These are phyloP conservation scores for Sarcophaga peregrina DNA, from an alignment of 1,140 invertebrate species.

Conservation along the genomic window DNA sequence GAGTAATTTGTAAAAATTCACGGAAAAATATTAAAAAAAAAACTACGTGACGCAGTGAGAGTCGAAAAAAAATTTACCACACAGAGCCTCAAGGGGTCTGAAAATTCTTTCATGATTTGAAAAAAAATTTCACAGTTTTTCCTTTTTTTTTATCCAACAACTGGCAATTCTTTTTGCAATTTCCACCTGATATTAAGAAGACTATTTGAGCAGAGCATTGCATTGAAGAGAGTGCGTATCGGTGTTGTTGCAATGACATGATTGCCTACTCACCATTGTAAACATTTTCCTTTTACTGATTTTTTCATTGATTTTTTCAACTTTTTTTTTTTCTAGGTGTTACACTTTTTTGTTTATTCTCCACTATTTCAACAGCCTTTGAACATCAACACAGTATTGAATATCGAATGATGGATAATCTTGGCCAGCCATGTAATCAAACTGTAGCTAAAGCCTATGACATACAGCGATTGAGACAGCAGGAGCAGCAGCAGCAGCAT, in stretches of 20 bases:
- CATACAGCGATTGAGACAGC: constrained; percentile 42
- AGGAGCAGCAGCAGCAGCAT: constrained; percentile 36
- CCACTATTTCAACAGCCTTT: constrained; percentile 74
- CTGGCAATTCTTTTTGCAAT: too few relatives aligned
- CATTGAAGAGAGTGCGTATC: neutral
- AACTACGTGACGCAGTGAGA: too few relatives aligned
- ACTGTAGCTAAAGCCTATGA: constrained; percentile 53
- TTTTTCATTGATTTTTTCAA: neutral
- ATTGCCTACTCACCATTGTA: constrained; percentile 20
- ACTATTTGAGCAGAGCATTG: too few relatives aligned
- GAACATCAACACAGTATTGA: constrained; percentile 69
- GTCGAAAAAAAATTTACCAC: too few relatives aligned
- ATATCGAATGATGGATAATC: constrained; percentile 58
- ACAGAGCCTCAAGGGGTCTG: too few relatives aligned
- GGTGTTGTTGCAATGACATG: neutral
- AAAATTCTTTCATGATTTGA: too few relatives aligned
- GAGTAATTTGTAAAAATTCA: too few relatives aligned
- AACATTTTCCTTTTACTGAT: neutral
- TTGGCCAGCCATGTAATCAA: constrained; percentile 60
- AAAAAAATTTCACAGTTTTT: too few relatives aligned
- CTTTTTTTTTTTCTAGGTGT: constrained; percentile 62
- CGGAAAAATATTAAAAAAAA: too few relatives aligned
- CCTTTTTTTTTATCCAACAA: too few relatives aligned
- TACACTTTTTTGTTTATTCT: constrained; percentile 73
- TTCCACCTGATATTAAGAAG: too few relatives aligned